These are phyloP conservation scores for Drosophila punjabiensis DNA, from an alignment of 1,140 invertebrate species.

Conservation along the genomic window DNA sequence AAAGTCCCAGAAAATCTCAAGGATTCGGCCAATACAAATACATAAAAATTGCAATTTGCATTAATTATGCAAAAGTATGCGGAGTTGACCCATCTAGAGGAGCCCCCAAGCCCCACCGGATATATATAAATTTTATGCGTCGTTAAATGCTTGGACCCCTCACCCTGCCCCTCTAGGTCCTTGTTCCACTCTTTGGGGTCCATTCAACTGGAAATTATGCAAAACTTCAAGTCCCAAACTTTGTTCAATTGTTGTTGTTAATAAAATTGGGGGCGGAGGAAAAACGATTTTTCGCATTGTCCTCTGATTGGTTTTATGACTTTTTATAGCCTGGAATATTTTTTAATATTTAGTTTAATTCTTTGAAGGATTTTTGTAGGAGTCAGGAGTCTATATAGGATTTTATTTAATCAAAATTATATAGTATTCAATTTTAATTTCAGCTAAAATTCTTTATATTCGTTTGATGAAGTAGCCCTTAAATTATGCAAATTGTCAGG, in stretches of 20 bases:
- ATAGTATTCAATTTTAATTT: neutral
- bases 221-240: constrained; percentile 62
- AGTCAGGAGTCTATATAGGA: neutral
- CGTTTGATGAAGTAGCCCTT: neutral
- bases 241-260: constrained; percentile 48
- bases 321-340: constrained; percentile 21
- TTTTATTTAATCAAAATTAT: neutral
- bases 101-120: neutral
- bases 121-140: constrained; percentile 75
- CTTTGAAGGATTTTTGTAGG: neutral
- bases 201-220: constrained; percentile 73
- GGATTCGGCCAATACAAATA: constrained; percentile 53
- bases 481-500: constrained; percentile 1
- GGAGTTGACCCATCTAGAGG: constrained; percentile 34
- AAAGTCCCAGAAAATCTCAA: constrained; percentile 28
- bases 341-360: constrained; percentile 27
- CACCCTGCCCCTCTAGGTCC: neutral
- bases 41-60: constrained; percentile 62
- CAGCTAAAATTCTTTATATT: neutral
- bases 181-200: constrained; percentile 33
- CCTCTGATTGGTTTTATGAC: constrained; percentile 49
- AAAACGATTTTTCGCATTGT: constrained; percentile 26
- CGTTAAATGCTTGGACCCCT: constrained; percentile 59
- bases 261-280: constrained; percentile 28
- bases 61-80: constrained; percentile 70